Evolutionary conservation across 2,113 vertebrate species (phyloP).

Genomic region (Pseudorectes ferrugineus): DNA sequence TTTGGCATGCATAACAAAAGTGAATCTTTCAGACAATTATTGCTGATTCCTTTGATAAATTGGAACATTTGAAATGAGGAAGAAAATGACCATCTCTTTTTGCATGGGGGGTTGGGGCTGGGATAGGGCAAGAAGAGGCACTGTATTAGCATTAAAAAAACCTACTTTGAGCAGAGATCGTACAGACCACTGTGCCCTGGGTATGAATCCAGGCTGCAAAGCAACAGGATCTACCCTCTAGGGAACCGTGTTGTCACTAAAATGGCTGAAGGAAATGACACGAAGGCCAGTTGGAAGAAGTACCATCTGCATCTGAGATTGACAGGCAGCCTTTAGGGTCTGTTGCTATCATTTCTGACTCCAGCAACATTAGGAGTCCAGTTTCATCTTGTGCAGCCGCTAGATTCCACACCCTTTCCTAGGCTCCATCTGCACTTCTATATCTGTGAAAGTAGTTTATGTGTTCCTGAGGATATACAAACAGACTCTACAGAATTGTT

Average conservation of each 20-base stretch:
- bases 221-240: conserved; percentile 58
- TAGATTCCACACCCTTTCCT: conserved; percentile 23
- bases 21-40: conserved; percentile 13
- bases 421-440: background rate
- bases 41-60: conserved; percentile 24
- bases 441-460: conserved; percentile 23
- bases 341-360: conserved; percentile 39
- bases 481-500: conserved; percentile 2
- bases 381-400: conserved; percentile 18
- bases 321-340: conserved; percentile 66
- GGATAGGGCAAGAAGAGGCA: background rate
- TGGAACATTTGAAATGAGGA: background rate
- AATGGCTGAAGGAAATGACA: conserved; percentile 66
- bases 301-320: conserved; percentile 62
- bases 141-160: conserved; percentile 52
- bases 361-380: conserved; percentile 11
- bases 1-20: background rate
- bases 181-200: conserved; percentile 32
- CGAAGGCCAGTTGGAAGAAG: conserved; percentile 58
- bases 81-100: background rate
- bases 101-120: background rate
- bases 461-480: background rate
- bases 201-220: conserved; percentile 53
- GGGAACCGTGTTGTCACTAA: conserved; percentile 56
- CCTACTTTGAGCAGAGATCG: background rate